Evolutionary conservation across 2,113 vertebrate species (phyloP), one percentile per base, ranked within the genome.

Genomic region (Ia io): DNA sequence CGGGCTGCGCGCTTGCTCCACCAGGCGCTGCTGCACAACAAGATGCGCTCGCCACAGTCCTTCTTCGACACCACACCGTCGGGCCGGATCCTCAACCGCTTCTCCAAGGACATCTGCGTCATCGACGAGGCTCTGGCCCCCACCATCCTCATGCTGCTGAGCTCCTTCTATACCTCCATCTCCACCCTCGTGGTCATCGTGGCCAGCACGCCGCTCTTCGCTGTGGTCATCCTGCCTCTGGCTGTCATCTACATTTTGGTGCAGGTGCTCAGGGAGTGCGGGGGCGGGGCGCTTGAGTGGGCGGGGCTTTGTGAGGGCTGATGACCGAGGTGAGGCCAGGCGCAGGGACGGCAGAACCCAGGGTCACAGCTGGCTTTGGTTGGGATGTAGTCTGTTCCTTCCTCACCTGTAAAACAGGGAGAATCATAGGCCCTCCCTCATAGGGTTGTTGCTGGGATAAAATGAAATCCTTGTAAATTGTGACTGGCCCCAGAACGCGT

Each of bases 21-120:
- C 11, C 8, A 85, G 22, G 97, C 95, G 0, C 98, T 99, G 94
- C 98, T 99, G 96, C 93, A 98, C 97, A 99, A 99, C 98, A 99
- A 99, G 96, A 98, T 99, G 61, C 99, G 97, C 95, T 99, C 98
- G 0, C 99, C 99, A 0, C 99, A 99, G 98, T 99, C 99, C 94
- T 99, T 99, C 98, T 99, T 98, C 28, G 99, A 99, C 96, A 99
- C 99, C 56, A 99, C 99, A 1, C 99, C 99, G 0, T 98, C 98
- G 0, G 99, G 99, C 65, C 99, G 99, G 2, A 97, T 99, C 98
- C 99, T 99, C 98, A 99, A 99, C 98, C 99, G 99, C 96, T 99
- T 99, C 96, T 99, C 99, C 76, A 99, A 99, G 98, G 99, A 99
- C 98, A 98, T 99, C 96, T 99, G 98, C 0, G 63, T 99, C 96